Evolutionary conservation across 1,140 invertebrate genomes (phyloP).

Genomic region (Drosophila arizonae): DNA sequence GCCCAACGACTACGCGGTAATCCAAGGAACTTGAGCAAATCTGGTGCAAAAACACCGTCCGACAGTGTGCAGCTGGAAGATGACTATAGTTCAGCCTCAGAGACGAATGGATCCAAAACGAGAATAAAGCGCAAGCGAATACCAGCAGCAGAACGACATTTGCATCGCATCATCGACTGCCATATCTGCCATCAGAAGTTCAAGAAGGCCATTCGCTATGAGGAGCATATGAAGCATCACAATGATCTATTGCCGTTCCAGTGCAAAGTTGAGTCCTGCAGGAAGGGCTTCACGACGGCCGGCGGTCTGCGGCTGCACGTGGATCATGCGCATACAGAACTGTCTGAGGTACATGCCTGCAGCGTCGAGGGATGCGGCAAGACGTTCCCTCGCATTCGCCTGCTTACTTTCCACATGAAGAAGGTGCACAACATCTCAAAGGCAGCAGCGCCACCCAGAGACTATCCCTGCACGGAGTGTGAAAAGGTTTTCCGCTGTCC

Average conservation of each 20-base stretch:
- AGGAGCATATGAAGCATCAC: conserved; percentile 80
- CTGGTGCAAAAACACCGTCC: conserved; percentile 11
- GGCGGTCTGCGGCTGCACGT: conserved; percentile 72
- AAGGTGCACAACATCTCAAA: conserved; percentile 75
- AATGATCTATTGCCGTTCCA: conserved; percentile 76
- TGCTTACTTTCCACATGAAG: conserved; percentile 78
- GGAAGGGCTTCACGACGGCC: conserved; percentile 77
- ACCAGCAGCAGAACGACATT: conserved; percentile 56
- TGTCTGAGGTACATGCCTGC: conserved; percentile 68
- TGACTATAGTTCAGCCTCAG: conserved; percentile 25
- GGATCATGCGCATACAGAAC: conserved; percentile 72
- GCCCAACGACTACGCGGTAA: conserved; percentile 54
- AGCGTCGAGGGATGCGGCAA: conserved; percentile 71
- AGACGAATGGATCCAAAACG: conserved; percentile 38
- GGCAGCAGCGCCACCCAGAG: conserved; percentile 66
- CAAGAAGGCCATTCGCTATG: conserved; percentile 73
- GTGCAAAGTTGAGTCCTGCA: conserved; percentile 69
- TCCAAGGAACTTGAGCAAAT: conserved; percentile 18
- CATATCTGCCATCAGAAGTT: conserved; percentile 81
- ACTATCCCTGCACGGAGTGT: conserved; percentile 74
- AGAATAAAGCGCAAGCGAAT: conserved; percentile 59
- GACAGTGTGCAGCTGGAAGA: conserved; percentile 11
- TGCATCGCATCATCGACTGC: conserved; percentile 75
- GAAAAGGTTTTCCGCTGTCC: conserved; percentile 78
- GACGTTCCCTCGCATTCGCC: conserved; percentile 71